Conservation (phyloP, 2,797 vertebrate genomes). For the Mormyrops attenuatus region DNA sequence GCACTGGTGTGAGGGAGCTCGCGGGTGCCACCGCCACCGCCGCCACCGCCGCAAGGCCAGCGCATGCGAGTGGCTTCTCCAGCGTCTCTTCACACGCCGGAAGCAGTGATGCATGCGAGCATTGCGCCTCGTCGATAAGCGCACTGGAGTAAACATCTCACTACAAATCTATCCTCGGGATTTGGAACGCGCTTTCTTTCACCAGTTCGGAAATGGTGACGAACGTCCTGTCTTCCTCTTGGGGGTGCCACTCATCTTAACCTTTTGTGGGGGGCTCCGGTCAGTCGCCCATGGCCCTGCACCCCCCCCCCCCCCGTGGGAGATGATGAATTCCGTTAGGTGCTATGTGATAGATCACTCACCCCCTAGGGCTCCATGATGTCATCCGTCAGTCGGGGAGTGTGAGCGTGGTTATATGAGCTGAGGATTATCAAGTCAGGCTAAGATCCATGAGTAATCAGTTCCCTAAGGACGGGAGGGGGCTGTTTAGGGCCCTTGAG, state of each 20-base stretch:
- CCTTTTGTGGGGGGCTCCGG: neutral
- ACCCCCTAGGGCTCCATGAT: neutral
- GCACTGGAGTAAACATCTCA: neutral
- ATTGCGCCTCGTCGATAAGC: neutral
- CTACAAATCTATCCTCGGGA: neutral
- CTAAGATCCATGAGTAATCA: neutral
- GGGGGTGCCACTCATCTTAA: neutral
- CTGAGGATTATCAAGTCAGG: neutral
- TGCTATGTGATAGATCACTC: neutral
- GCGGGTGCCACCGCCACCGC: constrained; percentile 1
- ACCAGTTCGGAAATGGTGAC: neutral
- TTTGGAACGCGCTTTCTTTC: neutral
- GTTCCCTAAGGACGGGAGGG: neutral
- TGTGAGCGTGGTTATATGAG: neutral
- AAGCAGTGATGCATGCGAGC: neutral
- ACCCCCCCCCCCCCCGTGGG: neutral
- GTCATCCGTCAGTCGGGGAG: neutral
- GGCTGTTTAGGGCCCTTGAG: neutral
- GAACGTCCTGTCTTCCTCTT: neutral
- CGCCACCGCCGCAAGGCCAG: neutral
- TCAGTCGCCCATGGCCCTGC: neutral
- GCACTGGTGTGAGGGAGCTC: constrained; percentile 24
- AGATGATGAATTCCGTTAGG: neutral
- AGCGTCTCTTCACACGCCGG: neutral
- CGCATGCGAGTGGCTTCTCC: neutral